Evolutionary conservation across 2,888 invertebrate genomes (phyloP), one percentile per base, ranked within the genome.

Genomic region (Gandaritis pyraliata): DNA sequence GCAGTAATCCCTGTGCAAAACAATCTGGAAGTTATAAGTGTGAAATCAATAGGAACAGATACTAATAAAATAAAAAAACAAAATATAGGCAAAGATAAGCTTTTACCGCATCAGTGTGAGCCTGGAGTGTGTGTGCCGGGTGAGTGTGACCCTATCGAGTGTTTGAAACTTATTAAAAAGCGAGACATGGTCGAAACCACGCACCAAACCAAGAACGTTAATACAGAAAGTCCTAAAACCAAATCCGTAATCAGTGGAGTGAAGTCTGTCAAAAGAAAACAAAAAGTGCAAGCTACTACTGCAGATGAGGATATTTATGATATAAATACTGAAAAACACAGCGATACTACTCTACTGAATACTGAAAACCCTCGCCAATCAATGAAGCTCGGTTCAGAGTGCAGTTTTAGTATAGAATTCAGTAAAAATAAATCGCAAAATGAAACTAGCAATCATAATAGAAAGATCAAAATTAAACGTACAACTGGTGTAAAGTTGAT

Each of bases 91-190:
- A 47, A 41, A 29, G 49, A n/a, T 33, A 55, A 43, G n/a, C 51
- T 58, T 56, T 53, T 70, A 39, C 69, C 75, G 12, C 73, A 73
- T 48, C 75, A 80, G 59, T 77, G 77, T 64, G 75, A 78, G 51
- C 76, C 75, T 16, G 72, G 71, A 8, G 52, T 75, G 45, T 78
- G 78, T 51, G 57, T 72, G 15, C 77, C 78, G 2, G 73, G 71
- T 7, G 43, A 70, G 41, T 80, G 78, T 66, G 58, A 78, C 62
- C 74, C 78, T 7, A 59, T 69, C 54, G 60, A 60, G 46, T 75
- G 74, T 69, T 56, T 67, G 18, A 66, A 58, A 48, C 48, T 48
- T 33, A 62, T 58, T 23, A 58, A 55, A 12, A 45, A 39, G 15
- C 58, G 48, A 3, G 45, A 58, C 15, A 51, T 12, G 15, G n/a